These are phyloP conservation scores for Phataginus tetradactyla DNA, from an alignment of 2,797 vertebrate genomes.

Conservation along the genomic window DNA sequence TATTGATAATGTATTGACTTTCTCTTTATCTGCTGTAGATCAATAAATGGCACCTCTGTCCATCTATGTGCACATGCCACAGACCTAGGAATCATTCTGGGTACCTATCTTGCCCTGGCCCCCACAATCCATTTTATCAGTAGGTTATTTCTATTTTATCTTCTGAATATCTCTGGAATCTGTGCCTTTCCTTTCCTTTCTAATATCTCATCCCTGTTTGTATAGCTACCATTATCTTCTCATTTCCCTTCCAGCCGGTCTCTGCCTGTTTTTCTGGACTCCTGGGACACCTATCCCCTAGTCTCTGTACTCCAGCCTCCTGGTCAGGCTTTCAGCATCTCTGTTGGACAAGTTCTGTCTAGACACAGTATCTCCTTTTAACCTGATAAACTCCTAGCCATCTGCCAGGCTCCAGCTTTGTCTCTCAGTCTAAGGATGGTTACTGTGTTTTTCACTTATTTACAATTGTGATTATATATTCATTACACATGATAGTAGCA, in stretches of 20 bases:
- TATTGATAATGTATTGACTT: background rate
- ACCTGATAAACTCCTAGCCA: background rate
- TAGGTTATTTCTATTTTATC: background rate
- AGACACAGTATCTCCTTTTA: background rate
- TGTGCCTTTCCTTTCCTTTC: background rate
- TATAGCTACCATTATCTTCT: background rate
- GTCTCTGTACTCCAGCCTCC: background rate
- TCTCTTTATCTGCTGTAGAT: background rate
- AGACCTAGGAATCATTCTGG: background rate
- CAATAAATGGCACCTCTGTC: background rate
- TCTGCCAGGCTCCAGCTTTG: background rate
- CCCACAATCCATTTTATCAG: background rate
- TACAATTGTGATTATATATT: background rate
- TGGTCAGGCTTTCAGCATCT: background rate
- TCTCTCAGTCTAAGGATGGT: background rate
- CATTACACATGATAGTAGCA: background rate
- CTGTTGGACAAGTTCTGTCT: background rate
- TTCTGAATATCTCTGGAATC: background rate
- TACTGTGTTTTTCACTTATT: background rate
- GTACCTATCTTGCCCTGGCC: background rate
- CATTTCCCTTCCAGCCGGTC: background rate
- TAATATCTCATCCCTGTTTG: background rate
- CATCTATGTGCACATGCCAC: background rate
- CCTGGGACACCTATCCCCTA: rapidly evolving
- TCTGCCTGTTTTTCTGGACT: background rate